phyloP scores from a whole-genome alignment of 2,113 vertebrate genomes.

The Hippocampus abdominalis region DNA sequence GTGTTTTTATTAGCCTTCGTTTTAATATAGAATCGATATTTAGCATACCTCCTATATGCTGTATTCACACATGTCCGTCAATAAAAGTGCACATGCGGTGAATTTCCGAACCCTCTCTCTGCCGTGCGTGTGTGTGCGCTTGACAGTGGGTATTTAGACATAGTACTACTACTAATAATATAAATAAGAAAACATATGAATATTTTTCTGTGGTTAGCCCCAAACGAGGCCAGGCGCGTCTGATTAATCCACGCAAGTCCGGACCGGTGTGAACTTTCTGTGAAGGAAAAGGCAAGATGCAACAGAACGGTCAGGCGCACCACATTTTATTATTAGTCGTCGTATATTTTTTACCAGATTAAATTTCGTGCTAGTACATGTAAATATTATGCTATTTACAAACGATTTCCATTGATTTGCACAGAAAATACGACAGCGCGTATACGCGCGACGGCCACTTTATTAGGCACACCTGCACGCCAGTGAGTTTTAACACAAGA shows the following conservation, averaged over 20 bases:
- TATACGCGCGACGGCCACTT: neutral
- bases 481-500: neutral
- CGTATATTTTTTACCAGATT: neutral
- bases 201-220: neutral
- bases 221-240: slow-evolving; percentile 31
- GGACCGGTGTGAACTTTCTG: slow-evolving; percentile 37
- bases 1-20: neutral
- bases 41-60: neutral
- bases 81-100: neutral
- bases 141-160: neutral
- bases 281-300: neutral
- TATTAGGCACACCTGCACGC: slow-evolving; percentile 3
- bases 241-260: slow-evolving; percentile 58
- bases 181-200: neutral
- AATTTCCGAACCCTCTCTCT: neutral
- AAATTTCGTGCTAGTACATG: neutral
- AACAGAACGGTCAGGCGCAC: neutral
- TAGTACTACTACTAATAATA: neutral
- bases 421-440: neutral
- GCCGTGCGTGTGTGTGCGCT: neutral
- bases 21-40: neutral
- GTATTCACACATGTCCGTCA: neutral
- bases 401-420: neutral
- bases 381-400: neutral
- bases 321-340: neutral